Evolutionary conservation across 2,888 invertebrate genomes (phyloP).

Genomic region (Entomobrya proxima): DNA sequence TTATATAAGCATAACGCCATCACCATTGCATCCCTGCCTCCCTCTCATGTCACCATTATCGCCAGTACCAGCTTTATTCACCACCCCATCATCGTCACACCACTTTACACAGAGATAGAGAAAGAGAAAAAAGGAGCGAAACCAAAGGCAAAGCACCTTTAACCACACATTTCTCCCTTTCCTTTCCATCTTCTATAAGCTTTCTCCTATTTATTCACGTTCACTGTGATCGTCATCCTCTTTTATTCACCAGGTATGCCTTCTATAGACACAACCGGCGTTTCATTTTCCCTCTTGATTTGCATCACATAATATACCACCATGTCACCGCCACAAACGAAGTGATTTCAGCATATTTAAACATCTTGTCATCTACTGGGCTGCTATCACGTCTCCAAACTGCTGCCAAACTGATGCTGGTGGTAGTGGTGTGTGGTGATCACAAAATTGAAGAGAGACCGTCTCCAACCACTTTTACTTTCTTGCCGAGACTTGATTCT

Average conservation of each 20-base stretch:
- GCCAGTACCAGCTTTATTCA: too few relatives aligned
- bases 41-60: background rate
- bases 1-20: slow-evolving; percentile 49
- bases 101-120: slow-evolving; percentile 24
- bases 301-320: slow-evolving; percentile 40
- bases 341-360: slow-evolving; percentile 27
- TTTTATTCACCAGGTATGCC: too few relatives aligned
- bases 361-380: slow-evolving; percentile 28
- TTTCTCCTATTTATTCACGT: too few relatives aligned
- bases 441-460: too few relatives aligned
- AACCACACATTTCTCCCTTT: slow-evolving; percentile 15
- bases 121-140: slow-evolving; percentile 30
- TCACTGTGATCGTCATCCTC: too few relatives aligned
- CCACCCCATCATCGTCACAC: background rate
- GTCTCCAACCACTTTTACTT: too few relatives aligned
- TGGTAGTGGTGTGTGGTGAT: background rate
- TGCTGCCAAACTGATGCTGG: background rate
- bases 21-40: slow-evolving; percentile 17
- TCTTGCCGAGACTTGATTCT: background rate
- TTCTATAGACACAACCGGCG: background rate
- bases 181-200: too few relatives aligned
- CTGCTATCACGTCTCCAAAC: background rate
- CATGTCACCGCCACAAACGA: slow-evolving; percentile 14
- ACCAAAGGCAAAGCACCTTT: slow-evolving; percentile 20
- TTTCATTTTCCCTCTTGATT: slow-evolving; percentile 45